Percentiles rank a stretch among this genome's conserved stretches.
These are phyloP conservation scores for Athene cunicularia DNA, from an alignment of 2,113 vertebrate species.

Conservation along the genomic window DNA sequence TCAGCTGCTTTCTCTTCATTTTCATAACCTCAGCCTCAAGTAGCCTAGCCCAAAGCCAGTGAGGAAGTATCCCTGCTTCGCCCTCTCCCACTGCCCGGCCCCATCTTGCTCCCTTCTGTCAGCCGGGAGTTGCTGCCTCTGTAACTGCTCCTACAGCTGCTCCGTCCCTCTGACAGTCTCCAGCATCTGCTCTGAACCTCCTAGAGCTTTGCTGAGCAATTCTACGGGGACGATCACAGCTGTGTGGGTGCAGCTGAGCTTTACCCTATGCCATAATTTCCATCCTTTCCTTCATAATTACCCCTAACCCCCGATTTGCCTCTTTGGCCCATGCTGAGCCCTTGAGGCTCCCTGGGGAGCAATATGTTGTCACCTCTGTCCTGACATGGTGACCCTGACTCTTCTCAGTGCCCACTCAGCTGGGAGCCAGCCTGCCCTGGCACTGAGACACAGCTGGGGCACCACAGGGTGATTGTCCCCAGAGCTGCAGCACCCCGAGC, in stretches of 20 bases:
- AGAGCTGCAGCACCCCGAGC: not conserved
- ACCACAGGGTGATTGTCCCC: accelerated
- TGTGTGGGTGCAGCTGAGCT: not conserved
- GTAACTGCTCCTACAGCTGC: not conserved
- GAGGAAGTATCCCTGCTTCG: not conserved
- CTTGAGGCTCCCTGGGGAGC: not conserved
- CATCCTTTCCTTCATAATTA: not conserved
- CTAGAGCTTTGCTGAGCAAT: not conserved
- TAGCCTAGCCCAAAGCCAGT: not conserved
- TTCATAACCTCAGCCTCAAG: not conserved
- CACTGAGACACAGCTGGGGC: accelerated
- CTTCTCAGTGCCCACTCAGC: not conserved
- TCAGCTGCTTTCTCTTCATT: not conserved
- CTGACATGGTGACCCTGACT: not conserved
- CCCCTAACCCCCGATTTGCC: accelerated
- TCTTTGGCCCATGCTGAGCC: not conserved
- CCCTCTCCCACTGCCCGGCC: not conserved
- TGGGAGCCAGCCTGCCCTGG: not conserved
- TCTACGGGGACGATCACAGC: not conserved
- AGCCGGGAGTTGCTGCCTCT: not conserved
- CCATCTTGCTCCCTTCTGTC: accelerated
- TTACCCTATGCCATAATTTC: not conserved
- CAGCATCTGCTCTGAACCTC: accelerated
- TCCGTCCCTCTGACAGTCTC: not conserved
- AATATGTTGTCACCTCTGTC: not conserved